Base-by-base conservation (phyloP, 2,888 invertebrate species). In the Stramonita haemastoma region DNA sequence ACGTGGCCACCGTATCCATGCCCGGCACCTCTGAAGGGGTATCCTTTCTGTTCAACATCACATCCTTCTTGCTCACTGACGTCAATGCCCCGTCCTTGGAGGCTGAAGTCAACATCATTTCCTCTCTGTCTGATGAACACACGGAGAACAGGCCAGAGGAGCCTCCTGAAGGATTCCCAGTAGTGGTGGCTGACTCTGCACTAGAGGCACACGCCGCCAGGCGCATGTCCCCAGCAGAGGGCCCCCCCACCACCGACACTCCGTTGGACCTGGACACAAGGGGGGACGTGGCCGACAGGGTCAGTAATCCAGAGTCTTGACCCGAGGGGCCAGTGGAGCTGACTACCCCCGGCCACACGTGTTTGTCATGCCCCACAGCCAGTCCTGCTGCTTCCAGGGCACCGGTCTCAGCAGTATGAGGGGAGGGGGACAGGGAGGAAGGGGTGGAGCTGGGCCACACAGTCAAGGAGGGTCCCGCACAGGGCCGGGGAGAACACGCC, bases 31-130 rank as follows among this genome's bases (percentile, higher is more conserved):
- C 66, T 26, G 86, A 22, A 66, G 86, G 26, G n/a, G 66, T 86
- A 86, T 86, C 86, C 86, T 86, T 86, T 86, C 57, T 57, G 56
- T 22, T 56, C 84, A 85, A 85, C 26, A 57, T 85, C 57, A 57
- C 57, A 85, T 85, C 84, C 84, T 85, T 85, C 29, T 57, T 85
- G 84, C 57, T 57, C 84, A 85, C 57, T 57, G 84, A 29, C n/a
- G 56, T 56, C 57, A 85, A n/a, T 13, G 57, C 29, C 4, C 29
- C 32, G 57, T 85, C 84, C 57, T 56, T 85, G 57, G 29, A 29
- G 29, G 29, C 34, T 81, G 81, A 36, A 17, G 83, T n/a, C 83
- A 83, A 26, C 8, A 46, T 46, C 46, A 13, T 29, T 46, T 83
- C 83, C 83, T 83, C 56, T 56, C 57, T 57, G 29, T 29, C 85